Evolutionary conservation across 2,888 invertebrate genomes (phyloP), one percentile per base, ranked within the genome.

Genomic region (Pristionchus maxplancki): DNA sequence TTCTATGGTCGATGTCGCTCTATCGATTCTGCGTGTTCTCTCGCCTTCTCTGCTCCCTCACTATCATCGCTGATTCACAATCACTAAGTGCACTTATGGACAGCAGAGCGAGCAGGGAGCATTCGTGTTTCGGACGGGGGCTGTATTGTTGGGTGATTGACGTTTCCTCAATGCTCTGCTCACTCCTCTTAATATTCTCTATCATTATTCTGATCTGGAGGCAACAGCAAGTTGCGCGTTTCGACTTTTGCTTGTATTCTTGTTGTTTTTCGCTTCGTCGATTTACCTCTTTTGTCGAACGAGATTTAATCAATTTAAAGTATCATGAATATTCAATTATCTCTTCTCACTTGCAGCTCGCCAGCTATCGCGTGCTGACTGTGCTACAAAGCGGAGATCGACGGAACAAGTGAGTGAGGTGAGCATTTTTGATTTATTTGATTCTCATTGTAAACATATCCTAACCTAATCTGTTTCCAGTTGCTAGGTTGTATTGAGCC

Each of bases 21-120:
- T 81, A 48, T 81, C 81, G 15, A 40, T 40, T 40, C 24, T 24
- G 24, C 74, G 8, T 40, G n/a, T 15, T 50, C 81, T 50, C 81
- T 81, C 81, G 37, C 15, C 82, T 44, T 40, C 28, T 40, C 28
- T 48, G 50, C 31, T 50, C n/a, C 31, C 13, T 31, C 34, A 8
- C 34, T 83, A 40, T 83, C 50, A 34, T 44, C n/a, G 13, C 24
- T 78, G 11, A 78, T 44, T 40, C 40, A 37, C 78, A 1, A 78
- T 44, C 78, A 83, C 82, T 83, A 53, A 58, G 53, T 83, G 50
- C 82, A 20, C 82, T 50, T 81, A 6, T 44, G 64, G n/a, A 48
- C 17, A 20, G 50, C 15, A 20, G 20, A 20, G n/a, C 58, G n/a
- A n/a, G 58, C 58, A 58, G 58, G 24, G 44, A 15, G 37, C 37